phyloP scores from a whole-genome alignment of 2,113 vertebrate species.

The Vicugna pacos region DNA sequence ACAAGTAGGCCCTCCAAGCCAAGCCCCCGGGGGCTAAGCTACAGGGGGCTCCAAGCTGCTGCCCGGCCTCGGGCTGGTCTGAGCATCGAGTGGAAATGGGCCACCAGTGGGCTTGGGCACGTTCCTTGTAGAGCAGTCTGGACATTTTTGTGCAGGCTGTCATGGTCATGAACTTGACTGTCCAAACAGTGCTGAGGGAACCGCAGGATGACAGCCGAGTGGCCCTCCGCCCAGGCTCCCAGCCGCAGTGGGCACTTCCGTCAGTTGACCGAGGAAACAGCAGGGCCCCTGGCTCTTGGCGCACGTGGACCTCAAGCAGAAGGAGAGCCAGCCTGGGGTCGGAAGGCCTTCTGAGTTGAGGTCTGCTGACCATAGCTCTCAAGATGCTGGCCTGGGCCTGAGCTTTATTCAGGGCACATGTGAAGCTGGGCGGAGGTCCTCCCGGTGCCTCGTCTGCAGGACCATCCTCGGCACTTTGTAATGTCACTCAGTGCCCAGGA shows the following conservation, averaged over 20 bases:
- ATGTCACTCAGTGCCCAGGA: rapidly evolving
- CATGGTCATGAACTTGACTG: rapidly evolving
- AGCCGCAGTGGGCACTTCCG: rapidly evolving
- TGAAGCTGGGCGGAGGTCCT: rapidly evolving
- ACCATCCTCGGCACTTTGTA: rapidly evolving
- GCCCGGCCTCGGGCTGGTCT: rapidly evolving
- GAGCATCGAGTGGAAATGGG: rapidly evolving
- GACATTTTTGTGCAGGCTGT: not conserved
- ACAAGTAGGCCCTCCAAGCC: not conserved
- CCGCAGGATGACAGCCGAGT: rapidly evolving
- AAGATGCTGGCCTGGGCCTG: rapidly evolving
- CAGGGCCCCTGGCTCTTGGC: rapidly evolving
- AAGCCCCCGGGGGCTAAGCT: rapidly evolving
- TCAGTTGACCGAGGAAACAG: rapidly evolving
- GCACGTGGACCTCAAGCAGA: rapidly evolving
- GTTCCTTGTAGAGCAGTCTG: rapidly evolving
- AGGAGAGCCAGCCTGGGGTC: rapidly evolving
- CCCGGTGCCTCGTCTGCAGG: rapidly evolving
- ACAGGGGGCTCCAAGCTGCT: rapidly evolving
- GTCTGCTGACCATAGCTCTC: rapidly evolving
- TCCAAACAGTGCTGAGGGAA: rapidly evolving
- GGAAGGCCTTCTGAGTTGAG: rapidly evolving
- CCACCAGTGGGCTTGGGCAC: rapidly evolving
- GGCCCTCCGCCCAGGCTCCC: rapidly evolving
- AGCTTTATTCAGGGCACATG: rapidly evolving